phyloP scores from a whole-genome alignment of 1,140 invertebrate species.

The Oscheius sp. region DNA sequence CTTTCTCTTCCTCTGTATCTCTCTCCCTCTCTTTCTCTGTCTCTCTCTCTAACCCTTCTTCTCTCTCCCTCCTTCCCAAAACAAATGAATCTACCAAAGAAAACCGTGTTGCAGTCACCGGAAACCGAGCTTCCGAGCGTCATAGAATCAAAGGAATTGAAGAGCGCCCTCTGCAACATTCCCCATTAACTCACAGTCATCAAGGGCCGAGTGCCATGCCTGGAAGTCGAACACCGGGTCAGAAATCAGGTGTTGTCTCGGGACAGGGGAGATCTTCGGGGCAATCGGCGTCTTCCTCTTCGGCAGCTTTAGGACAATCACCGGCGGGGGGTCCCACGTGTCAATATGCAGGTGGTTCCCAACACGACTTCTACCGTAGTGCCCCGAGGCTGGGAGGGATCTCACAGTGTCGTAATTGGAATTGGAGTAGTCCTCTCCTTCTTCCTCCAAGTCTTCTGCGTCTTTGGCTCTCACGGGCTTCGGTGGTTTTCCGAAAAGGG shows the following conservation, averaged over 20 bases:
- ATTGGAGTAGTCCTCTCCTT: conserved; percentile 14
- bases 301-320: conserved; percentile 17
- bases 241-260: conserved; percentile 2
- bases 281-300: neutral
- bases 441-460: conserved; percentile 11
- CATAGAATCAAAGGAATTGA: conserved; percentile 35
- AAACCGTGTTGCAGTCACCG: conserved; percentile 57
- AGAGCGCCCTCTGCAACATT: conserved; percentile 44
- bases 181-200: conserved; percentile 41
- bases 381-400: conserved; percentile 21
- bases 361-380: conserved; percentile 26
- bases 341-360: conserved; percentile 1
- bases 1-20: too few species aligned
- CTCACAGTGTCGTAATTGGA: conserved; percentile 37
- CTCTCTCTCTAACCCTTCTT: too few species aligned
- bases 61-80: too few species aligned
- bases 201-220: conserved; percentile 51
- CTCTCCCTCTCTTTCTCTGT: too few species aligned
- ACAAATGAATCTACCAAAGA: conserved; percentile 48
- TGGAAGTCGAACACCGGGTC: conserved; percentile 57
- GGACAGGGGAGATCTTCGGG: neutral
- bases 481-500: conserved; percentile 16
- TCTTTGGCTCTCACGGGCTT: conserved; percentile 12
- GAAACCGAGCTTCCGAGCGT: conserved; percentile 33
- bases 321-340: neutral